Conservation (phyloP, 2,113 vertebrate species). For the Turnix velox region DNA sequence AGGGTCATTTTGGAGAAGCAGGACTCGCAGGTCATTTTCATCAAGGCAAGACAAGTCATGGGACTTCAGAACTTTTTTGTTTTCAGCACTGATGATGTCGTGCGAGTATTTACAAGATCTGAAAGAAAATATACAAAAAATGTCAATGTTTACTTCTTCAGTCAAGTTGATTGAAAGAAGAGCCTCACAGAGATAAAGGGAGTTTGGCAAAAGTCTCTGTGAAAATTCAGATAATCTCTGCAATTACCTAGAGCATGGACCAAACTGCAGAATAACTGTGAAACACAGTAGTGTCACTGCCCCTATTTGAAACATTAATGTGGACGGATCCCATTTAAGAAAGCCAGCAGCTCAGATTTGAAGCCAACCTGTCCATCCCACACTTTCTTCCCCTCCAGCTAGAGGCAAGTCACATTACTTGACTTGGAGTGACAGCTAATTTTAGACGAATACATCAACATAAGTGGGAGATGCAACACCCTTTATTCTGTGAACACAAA, state of each 20-base stretch:
- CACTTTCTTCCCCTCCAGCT: not conserved
- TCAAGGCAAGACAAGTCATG: conserved; percentile 68
- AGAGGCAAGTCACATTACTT: not conserved
- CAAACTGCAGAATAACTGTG: not conserved
- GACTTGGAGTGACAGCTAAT: not conserved
- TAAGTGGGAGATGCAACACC: not conserved
- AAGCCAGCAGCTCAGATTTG: not conserved
- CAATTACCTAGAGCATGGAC: not conserved
- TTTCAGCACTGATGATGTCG: conserved; percentile 52
- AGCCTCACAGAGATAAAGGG: not conserved
- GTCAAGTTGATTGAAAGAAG: not conserved
- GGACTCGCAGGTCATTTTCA: conserved; percentile 67
- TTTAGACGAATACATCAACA: not conserved
- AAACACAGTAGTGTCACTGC: not conserved
- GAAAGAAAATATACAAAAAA: conserved; percentile 24
- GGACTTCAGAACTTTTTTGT: conserved; percentile 65
- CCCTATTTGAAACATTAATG: not conserved
- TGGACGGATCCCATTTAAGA: not conserved
- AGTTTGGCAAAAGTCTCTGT: not conserved
- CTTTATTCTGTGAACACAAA: not conserved
- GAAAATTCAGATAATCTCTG: not conserved
- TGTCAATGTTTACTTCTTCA: not conserved
- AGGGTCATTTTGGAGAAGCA: conserved; percentile 76
- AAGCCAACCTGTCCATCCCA: not conserved
- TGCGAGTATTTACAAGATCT: conserved; percentile 73